Conservation (phyloP, 2,113 vertebrate genomes). For the Coryphaenoides rupestris region DNA sequence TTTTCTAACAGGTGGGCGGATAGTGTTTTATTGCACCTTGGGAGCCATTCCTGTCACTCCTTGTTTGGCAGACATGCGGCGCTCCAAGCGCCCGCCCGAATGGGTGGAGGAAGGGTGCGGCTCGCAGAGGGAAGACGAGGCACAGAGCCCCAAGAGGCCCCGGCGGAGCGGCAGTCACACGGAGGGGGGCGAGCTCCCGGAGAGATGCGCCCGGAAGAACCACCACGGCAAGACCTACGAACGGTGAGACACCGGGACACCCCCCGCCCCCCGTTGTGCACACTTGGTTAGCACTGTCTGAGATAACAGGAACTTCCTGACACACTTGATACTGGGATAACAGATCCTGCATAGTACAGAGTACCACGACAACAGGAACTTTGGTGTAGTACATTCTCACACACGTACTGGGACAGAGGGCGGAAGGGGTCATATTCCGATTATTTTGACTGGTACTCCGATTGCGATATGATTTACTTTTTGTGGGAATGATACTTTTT, state of each 20-base stretch:
- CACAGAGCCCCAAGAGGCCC: slow-evolving; percentile 68
- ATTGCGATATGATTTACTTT: too few relatives aligned
- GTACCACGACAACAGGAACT: too few relatives aligned
- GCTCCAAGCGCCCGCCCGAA: slow-evolving; percentile 68
- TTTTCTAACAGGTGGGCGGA: slow-evolving; percentile 40
- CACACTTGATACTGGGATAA: too few relatives aligned
- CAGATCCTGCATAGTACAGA: neutral
- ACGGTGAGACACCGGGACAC: slow-evolving; percentile 71
- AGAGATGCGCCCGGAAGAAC: slow-evolving; percentile 59
- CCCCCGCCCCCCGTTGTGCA: neutral
- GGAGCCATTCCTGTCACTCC: slow-evolving; percentile 33
- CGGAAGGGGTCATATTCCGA: too few relatives aligned
- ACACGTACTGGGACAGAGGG: too few relatives aligned
- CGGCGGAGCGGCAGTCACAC: slow-evolving; percentile 71
- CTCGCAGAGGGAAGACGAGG: slow-evolving; percentile 71
- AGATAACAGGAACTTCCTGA: slow-evolving; percentile 23
- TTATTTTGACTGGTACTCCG: too few relatives aligned
- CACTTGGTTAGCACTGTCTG: slow-evolving; percentile 43
- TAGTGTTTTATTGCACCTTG: slow-evolving; percentile 55
- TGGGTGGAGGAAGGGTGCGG: slow-evolving; percentile 69
- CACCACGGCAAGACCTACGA: slow-evolving; percentile 67
- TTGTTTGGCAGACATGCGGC: slow-evolving; percentile 71
- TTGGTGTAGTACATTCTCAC: too few relatives aligned
- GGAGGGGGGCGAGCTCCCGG: slow-evolving; percentile 59
- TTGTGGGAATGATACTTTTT: too few relatives aligned